Percentiles rank a stretch among this genome's conserved stretches.
Evolutionary conservation across 30 jellyfish, hydroid and myxozoan genomes (phyloP).

Genomic region (Aurelia sp.): DNA sequence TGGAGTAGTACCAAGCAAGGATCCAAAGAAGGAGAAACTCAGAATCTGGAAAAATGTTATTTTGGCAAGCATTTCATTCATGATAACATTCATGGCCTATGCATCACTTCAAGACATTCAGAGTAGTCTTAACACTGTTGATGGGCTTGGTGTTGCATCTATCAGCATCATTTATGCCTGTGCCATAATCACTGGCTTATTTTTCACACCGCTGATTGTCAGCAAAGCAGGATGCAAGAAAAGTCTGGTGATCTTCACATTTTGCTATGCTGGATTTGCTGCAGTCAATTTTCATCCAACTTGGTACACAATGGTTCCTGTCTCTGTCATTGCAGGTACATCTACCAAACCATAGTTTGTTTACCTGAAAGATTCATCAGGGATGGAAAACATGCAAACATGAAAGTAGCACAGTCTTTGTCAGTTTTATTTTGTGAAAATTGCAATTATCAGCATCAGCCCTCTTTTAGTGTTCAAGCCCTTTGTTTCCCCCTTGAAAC

Average conservation of each 20-base stretch:
- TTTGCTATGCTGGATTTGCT: slow-evolving; percentile 35
- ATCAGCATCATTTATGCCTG: slow-evolving; percentile 32
- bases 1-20: background rate
- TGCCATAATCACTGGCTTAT: slow-evolving; percentile 11
- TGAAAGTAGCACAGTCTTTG: too few species aligned
- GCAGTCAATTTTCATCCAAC: slow-evolving; percentile 54
- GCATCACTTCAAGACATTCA: slow-evolving; percentile 39
- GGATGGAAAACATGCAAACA: too few species aligned
- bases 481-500: too few species aligned
- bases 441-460: too few species aligned
- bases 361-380: too few species aligned
- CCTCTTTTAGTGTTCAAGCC: too few species aligned
- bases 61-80: slow-evolving; percentile 30
- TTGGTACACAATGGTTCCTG: slow-evolving; percentile 58
- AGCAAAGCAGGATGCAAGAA: slow-evolving; percentile 37
- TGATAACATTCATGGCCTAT: slow-evolving; percentile 58
- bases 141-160: slow-evolving; percentile 63
- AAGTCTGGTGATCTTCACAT: slow-evolving; percentile 12
- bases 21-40: slow-evolving; percentile 8
- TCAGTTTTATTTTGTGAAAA: too few species aligned
- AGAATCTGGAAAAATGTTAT: slow-evolving; percentile 50
- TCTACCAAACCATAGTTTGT: too few species aligned
- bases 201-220: slow-evolving; percentile 36
- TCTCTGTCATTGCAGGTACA: slow-evolving; percentile 41
- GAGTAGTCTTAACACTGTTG: slow-evolving; percentile 49